Evolutionary conservation across 2,888 invertebrate species (phyloP), one percentile per base, ranked within the genome.

Genomic region (Amiota communis): DNA sequence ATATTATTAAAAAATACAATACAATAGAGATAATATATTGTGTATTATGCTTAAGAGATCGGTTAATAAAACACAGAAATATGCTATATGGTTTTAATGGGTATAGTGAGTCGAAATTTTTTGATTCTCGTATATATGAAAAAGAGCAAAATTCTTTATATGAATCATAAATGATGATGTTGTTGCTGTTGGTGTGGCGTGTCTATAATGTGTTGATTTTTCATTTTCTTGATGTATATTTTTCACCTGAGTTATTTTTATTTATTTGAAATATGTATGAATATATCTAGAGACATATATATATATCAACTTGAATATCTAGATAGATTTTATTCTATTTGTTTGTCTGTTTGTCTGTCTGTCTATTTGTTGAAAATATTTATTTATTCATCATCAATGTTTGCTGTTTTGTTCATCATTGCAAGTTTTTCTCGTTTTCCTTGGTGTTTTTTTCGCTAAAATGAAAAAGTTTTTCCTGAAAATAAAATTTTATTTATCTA

Each of bases 211-310:
- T 73, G 36, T 36, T 36, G 36, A 36, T 36, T 36, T 36, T 36
- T 36, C 36, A 36, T 36, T 74, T 73, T 63, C 48, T 67, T 71
- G 77, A 80, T 76, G 76, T 70, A 72, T 72, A 75, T 76, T 64
- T 76, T 75, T 75, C 78, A 86, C 86, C 83, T 83, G 83, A 76
- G 86, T 84, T 83, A 83, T 83, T 83, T 83, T 77, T 84, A 82
- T 77, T 80, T 68, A 68, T 68, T 53, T 68, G 36, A 36, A 4
- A 36, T 36, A 36, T 36, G 36, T 36, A 36, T 36, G 2, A n/a
- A 51, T 51, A 4, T n/a, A 51, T 51, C 11, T 51, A 36, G 13
- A 17, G 23, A 63, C 63, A 10, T 63, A 10, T n/a, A 63, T 13
- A 63, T n/a, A 63, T 63, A 63, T n/a, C n/a, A n/a, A n/a, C n/a